A percentile compares a stretch with the other conserved stretches of the same genome.
Conservation (phyloP, 2,797 vertebrate genomes). For the Scolopax bukidnonensis region DNA sequence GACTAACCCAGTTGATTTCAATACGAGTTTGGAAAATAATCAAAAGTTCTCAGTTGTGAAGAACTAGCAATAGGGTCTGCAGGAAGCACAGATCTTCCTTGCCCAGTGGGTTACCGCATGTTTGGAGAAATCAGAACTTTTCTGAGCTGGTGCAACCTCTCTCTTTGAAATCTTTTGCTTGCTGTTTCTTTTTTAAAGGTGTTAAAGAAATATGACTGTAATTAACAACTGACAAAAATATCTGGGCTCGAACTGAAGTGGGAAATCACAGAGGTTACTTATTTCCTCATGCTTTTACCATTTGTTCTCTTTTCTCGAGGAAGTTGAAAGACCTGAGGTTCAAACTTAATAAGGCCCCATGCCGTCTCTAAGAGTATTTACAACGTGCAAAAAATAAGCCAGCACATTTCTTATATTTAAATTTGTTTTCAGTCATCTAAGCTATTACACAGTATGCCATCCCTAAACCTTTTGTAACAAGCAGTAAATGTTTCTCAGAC, state of each 20-base stretch:
- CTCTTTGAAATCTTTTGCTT: slow-evolving; percentile 81
- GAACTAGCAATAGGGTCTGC: slow-evolving; percentile 34
- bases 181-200: slow-evolving; percentile 87
- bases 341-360: slow-evolving; percentile 84
- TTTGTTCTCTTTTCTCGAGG: slow-evolving; percentile 84
- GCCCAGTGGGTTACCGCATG: slow-evolving; percentile 38
- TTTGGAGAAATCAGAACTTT: slow-evolving; percentile 71
- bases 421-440: slow-evolving; percentile 84
- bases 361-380: slow-evolving; percentile 81
- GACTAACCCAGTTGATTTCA: slow-evolving; percentile 55
- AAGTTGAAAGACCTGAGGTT: slow-evolving; percentile 83
- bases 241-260: slow-evolving; percentile 91
- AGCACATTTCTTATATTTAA: slow-evolving; percentile 80
- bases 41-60: slow-evolving; percentile 49
- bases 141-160: slow-evolving; percentile 51
- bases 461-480: slow-evolving; percentile 77
- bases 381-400: slow-evolving; percentile 77
- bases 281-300: slow-evolving; percentile 91
- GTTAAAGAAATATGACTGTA: slow-evolving; percentile 91
- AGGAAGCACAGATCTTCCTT: slow-evolving; percentile 70
- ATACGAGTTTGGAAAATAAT: slow-evolving; percentile 59
- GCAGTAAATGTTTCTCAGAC: slow-evolving; percentile 78
- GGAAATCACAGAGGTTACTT: slow-evolving; percentile 90
- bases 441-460: slow-evolving; percentile 80
- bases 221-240: slow-evolving; percentile 98